Percentiles rank a stretch among this genome's conserved stretches.
phyloP scores from a whole-genome alignment of 2,888 invertebrate species.

The Apoderus coryli region DNA sequence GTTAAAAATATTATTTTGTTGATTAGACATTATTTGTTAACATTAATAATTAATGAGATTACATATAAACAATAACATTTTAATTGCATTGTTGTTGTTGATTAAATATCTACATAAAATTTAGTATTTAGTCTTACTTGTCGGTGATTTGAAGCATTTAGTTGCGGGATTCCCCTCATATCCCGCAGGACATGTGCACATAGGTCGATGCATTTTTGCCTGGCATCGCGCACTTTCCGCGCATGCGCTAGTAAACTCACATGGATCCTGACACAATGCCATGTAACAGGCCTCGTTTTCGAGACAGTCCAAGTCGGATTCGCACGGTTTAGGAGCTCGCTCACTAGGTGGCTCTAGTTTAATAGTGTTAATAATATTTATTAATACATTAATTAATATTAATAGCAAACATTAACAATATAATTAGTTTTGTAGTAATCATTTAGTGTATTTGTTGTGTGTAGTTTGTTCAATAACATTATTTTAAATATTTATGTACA shows the following conservation, averaged over 20 bases:
- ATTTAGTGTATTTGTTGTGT: too few relatives aligned
- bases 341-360: slow-evolving; percentile 51
- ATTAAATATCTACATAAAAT: slow-evolving; percentile 8
- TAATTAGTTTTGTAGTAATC: too few relatives aligned
- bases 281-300: slow-evolving; percentile 71
- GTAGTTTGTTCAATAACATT: too few relatives aligned
- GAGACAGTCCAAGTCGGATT: slow-evolving; percentile 72
- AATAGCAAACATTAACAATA: too few relatives aligned
- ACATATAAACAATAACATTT: slow-evolving; percentile 1
- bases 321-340: slow-evolving; percentile 64
- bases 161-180: slow-evolving; percentile 70
- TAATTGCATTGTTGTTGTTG: slow-evolving; percentile 5
- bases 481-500: too few relatives aligned
- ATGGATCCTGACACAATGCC: slow-evolving; percentile 69
- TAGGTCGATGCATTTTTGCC: slow-evolving; percentile 69
- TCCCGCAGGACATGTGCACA: slow-evolving; percentile 67
- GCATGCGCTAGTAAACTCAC: slow-evolving; percentile 67
- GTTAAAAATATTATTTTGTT: too few relatives aligned
- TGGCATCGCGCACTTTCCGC: slow-evolving; percentile 62
- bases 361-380: neutral
- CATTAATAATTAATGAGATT: slow-evolving; percentile 6
- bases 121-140: slow-evolving; percentile 48
- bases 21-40: slow-evolving; percentile 3
- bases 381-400: slow-evolving; percentile 16
- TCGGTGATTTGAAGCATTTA: slow-evolving; percentile 59